Conservation (phyloP, 1,140 invertebrate species). For the Triops longicaudatus region DNA sequence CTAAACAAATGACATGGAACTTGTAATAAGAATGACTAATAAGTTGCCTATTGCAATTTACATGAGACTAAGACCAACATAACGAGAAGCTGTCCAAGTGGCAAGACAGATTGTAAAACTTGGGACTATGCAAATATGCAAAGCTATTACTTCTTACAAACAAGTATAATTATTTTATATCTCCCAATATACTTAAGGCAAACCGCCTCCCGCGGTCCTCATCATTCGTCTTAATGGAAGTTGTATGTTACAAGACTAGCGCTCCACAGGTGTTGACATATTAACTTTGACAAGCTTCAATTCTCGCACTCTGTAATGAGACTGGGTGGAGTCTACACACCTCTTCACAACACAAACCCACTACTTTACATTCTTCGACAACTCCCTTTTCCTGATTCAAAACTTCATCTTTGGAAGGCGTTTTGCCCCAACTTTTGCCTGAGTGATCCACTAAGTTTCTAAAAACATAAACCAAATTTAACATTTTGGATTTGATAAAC, state of each 20-base stretch:
- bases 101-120: not conserved
- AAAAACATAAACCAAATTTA: too few relatives aligned
- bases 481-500: too few relatives aligned
- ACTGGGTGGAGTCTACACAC: constrained; percentile 10
- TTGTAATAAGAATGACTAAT: not conserved
- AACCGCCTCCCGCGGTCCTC: not conserved
- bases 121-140: not conserved
- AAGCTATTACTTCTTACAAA: not conserved
- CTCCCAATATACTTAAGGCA: not conserved
- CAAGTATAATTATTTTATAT: not conserved
- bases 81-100: not conserved
- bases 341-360: not conserved
- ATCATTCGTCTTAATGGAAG: constrained; percentile 2
- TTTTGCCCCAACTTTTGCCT: not conserved
- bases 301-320: not conserved
- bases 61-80: not conserved
- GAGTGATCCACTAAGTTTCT: too few relatives aligned
- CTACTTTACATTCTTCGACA: not conserved
- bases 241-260: not conserved
- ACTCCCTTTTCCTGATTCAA: not conserved
- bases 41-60: not conserved
- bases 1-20: not conserved
- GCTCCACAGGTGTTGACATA: not conserved
- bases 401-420: not conserved
- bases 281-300: constrained; percentile 3